Base-by-base conservation (phyloP, 2,888 invertebrate species). In the Trachelus stipa region DNA sequence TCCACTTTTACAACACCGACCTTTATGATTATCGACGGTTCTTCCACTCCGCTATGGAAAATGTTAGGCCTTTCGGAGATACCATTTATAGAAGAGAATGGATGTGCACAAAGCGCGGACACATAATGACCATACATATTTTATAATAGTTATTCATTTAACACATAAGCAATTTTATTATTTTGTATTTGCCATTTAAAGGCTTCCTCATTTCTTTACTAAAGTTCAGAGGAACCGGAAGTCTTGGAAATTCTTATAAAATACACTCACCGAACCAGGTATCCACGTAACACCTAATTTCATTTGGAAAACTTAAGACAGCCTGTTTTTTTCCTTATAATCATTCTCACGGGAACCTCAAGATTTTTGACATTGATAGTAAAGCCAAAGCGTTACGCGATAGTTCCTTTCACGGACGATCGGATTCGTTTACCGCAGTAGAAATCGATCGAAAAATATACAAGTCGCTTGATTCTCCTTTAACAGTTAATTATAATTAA, bases 1-100 rank as follows among this genome's bases (percentile, higher is more conserved):
- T 71, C 34, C 31, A 34, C 34, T 71, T 71, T 34, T 31, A 71
- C 71, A 30, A 30, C 71, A 33, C 71, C 71, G 71, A 71, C 71
- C 71, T 71, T 71, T 71, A 56, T 56, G 56, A 56, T 56, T 23
- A 56, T 56, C 56, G 56, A 56, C 15, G 56, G 56, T 56, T 56
- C 56, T 56, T 23, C 56, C 23, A 56, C 23, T 56, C 2, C 23
- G 23, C 23, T 56, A 9, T 56, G 56, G 56, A 56, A 56, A 56
- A 56, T 56, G 56, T 56, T 56, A 56, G 56, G 56, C 23, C 56
- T 56, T 56, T 56, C 23, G 23, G 56, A 56, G 56, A 56, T 56
- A 56, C 56, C 56, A 56, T 56, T 56, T 56, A 56, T 23, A 23
- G 56, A 23, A 56, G 56, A 56, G 56, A 56, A 23, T 56, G 56